Percentiles rank a stretch among this genome's conserved stretches.
Evolutionary conservation across 2,797 vertebrate genomes (phyloP).

Genomic region (Fratercula arctica): DNA sequence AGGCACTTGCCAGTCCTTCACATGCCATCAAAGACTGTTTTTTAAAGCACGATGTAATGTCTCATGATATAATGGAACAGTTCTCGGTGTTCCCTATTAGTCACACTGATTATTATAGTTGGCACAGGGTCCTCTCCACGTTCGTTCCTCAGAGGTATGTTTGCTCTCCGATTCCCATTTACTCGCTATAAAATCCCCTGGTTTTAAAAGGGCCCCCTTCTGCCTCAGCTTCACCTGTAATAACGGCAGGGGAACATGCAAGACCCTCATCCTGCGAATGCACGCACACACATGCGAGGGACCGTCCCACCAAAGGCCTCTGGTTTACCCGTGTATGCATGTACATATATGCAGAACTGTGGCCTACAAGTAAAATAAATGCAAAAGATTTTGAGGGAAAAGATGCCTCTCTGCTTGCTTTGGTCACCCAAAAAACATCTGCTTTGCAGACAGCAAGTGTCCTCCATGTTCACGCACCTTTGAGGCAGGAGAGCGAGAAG

Average conservation of each 20-base stretch:
- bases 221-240: not conserved
- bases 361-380: fast-evolving
- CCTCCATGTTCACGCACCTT: not conserved
- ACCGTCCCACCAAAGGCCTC: not conserved
- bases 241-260: not conserved
- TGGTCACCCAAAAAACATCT: not conserved
- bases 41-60: constrained; percentile 47
- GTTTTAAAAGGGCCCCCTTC: not conserved
- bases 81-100: constrained; percentile 24
- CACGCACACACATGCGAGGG: fast-evolving
- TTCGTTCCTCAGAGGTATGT: not conserved
- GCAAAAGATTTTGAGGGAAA: no score
- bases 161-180: not conserved
- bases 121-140: not conserved
- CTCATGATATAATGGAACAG: constrained; percentile 56
- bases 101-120: constrained; percentile 49
- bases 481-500: not conserved
- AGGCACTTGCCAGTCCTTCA: constrained; percentile 8
- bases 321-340: fast-evolving
- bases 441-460: not conserved
- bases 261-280: not conserved
- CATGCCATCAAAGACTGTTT: constrained; percentile 39
- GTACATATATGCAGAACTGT: fast-evolving
- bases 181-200: not conserved
- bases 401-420: not conserved